Conservation (phyloP, 2,888 invertebrate species). For the Exocentrus adspersus region DNA sequence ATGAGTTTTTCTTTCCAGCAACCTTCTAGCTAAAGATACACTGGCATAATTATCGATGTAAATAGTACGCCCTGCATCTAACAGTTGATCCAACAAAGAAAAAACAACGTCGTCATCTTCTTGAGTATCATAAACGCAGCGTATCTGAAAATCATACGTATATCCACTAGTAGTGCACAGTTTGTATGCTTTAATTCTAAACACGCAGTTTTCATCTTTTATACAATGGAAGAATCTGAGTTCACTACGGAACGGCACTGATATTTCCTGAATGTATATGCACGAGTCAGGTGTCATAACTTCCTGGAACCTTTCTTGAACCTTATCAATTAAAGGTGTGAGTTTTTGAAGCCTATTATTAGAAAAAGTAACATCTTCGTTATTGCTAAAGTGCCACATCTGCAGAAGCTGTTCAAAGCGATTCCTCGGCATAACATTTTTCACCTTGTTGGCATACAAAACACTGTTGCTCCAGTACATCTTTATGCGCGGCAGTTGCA, state of each 20-base stretch:
- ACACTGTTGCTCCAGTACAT: not conserved
- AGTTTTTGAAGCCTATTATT: constrained; percentile 3
- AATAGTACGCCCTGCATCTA: no score
- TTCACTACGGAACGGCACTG: constrained; percentile 3
- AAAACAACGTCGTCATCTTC: no score
- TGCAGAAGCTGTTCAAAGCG: constrained; percentile 2
- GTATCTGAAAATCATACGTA: no score
- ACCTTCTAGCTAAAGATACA: no score
- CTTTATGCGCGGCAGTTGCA: no score
- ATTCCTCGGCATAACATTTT: constrained; percentile 2
- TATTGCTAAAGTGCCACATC: constrained; percentile 16
- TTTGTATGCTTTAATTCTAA: constrained; percentile 12
- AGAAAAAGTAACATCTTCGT: not conserved
- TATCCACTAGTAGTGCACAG: constrained; percentile 13
- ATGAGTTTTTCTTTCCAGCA: no score
- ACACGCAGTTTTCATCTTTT: not conserved
- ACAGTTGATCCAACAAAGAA: no score
- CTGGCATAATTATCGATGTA: no score
- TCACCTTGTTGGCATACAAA: not conserved
- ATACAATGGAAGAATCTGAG: constrained; percentile 14
- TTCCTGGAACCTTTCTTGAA: not conserved
- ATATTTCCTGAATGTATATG: constrained; percentile 9
- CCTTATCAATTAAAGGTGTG: constrained; percentile 4
- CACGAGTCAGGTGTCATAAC: not conserved
- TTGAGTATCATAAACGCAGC: no score